A percentile compares a stretch with the other conserved stretches of the same genome.
Conservation (phyloP, 2,113 vertebrate genomes). For the Sclerurus mexicanus region DNA sequence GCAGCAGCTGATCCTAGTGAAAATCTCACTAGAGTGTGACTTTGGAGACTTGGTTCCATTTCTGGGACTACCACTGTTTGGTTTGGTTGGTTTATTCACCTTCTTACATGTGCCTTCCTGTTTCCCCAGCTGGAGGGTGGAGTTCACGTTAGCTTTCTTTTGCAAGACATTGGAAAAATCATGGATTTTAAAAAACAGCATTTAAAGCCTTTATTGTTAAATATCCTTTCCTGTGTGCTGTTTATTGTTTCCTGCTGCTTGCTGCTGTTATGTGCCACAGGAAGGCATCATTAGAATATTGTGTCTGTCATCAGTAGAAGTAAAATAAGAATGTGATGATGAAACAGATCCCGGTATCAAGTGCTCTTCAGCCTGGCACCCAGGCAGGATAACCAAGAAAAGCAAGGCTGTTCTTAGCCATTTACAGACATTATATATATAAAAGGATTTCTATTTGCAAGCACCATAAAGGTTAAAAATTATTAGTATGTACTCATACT, state of each 20-base stretch:
- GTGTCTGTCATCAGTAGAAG: not conserved
- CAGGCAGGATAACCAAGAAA: not conserved
- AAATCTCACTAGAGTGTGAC: not conserved
- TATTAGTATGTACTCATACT: not conserved
- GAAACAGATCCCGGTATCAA: not conserved
- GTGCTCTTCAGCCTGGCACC: not conserved
- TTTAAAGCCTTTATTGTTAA: not conserved
- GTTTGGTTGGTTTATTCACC: not conserved
- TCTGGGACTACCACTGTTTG: not conserved
- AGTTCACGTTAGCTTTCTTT: not conserved
- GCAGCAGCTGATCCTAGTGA: not conserved
- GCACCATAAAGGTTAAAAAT: not conserved
- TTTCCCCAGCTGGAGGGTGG: not conserved
- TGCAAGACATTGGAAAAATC: not conserved
- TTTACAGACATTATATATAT: not conserved
- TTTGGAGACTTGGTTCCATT: not conserved
- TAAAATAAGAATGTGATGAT: not conserved
- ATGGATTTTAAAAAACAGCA: not conserved
- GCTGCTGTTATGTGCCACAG: not conserved
- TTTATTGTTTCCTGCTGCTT: not conserved
- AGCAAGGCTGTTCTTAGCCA: not conserved
- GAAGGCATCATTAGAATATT: not conserved
- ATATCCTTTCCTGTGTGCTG: not conserved
- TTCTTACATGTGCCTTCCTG: not conserved
- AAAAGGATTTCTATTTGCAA: not conserved